Evolutionary conservation across 2,888 invertebrate genomes (phyloP).

Genomic region (Aromia moschata): DNA sequence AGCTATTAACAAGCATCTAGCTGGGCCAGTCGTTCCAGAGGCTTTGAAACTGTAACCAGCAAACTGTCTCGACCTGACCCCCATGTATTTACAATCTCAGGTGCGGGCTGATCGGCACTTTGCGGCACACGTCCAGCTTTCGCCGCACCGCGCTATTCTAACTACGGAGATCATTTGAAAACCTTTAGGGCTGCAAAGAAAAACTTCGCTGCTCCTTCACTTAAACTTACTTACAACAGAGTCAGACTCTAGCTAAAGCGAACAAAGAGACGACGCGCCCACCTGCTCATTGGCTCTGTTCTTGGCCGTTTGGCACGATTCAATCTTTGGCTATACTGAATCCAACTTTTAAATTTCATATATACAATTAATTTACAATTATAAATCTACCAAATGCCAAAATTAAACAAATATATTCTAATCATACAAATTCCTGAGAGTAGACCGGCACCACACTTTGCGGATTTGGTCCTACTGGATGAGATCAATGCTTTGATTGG

Average conservation of each 20-base stretch:
- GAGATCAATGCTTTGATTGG: constrained; percentile 63
- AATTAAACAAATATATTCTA: constrained; percentile 37
- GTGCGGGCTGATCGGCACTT: constrained; percentile 59
- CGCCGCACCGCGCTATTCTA: constrained; percentile 61
- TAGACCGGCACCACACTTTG: constrained; percentile 41
- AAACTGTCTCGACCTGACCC: constrained; percentile 36
- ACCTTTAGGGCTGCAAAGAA: constrained; percentile 55
- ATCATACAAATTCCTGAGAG: constrained; percentile 60
- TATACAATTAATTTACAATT: constrained; percentile 52
- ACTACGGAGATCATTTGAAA: constrained; percentile 64
- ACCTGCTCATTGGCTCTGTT: constrained; percentile 39
- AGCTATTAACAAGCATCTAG: constrained; percentile 54
- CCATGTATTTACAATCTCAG: constrained; percentile 54
- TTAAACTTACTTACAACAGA: constrained; percentile 51
- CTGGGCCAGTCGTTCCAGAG: constrained; percentile 24
- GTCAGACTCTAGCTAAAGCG: constrained; percentile 60
- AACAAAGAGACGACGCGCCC: constrained; percentile 51
- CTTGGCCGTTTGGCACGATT: constrained; percentile 53
- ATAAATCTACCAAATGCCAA: constrained; percentile 39
- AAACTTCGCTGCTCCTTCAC: constrained; percentile 42
- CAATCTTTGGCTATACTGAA: constrained; percentile 62
- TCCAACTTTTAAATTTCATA: constrained; percentile 55
- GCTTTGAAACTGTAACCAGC: constrained; percentile 15
- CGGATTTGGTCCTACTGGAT: constrained; percentile 51
- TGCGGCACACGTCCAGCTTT: constrained; percentile 57